These are phyloP conservation scores for Gorsachius magnificus DNA, from an alignment of 2,797 vertebrate genomes.

Conservation along the genomic window DNA sequence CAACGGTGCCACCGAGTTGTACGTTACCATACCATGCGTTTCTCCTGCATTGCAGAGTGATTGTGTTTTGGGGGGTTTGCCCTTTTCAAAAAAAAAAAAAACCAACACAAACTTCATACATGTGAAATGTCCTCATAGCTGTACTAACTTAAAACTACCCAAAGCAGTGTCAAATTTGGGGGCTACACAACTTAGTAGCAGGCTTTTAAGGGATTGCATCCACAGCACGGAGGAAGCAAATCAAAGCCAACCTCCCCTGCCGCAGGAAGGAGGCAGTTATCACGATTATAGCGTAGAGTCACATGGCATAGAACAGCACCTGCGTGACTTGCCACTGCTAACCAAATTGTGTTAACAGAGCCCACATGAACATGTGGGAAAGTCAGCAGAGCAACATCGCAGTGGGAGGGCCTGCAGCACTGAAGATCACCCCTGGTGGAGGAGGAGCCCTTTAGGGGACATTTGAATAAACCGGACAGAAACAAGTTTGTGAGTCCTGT, in stretches of 20 bases:
- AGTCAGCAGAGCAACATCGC: background rate
- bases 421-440: background rate
- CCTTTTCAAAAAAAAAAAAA: too few species aligned
- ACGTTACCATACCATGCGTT: background rate
- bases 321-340: background rate
- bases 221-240: background rate
- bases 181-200: background rate
- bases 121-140: background rate
- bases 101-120: too few species aligned
- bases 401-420: background rate
- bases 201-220: background rate
- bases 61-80: background rate
- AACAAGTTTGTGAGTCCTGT: background rate
- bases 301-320: background rate
- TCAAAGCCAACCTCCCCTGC: background rate
- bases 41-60: fast-evolving
- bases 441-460: background rate
- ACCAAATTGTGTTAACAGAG: fast-evolving
- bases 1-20: background rate
- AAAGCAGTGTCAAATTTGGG: background rate
- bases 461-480: background rate
- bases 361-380: background rate
- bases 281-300: background rate
- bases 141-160: background rate
- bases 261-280: background rate